Evolutionary conservation across 2,797 vertebrate genomes (phyloP).

Genomic region (Takifugu rubripes): DNA sequence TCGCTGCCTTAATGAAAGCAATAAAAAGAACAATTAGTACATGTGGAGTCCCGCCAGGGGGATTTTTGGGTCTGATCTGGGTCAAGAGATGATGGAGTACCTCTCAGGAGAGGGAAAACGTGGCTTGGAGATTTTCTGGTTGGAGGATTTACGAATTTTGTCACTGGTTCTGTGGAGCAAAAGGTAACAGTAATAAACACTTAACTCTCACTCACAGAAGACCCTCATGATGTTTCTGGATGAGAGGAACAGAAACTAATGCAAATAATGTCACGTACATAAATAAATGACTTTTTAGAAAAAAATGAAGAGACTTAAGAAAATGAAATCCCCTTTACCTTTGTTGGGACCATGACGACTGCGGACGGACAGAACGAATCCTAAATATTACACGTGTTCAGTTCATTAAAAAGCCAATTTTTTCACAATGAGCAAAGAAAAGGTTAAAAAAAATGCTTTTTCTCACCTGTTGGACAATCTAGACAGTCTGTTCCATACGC

Average conservation of each 20-base stretch:
- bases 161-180: constrained; percentile 34
- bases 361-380: constrained; percentile 16
- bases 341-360: constrained; percentile 22
- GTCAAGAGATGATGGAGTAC: constrained; percentile 23
- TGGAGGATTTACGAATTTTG: not conserved
- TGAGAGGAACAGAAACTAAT: constrained; percentile 48
- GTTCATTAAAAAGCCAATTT: not conserved
- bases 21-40: not conserved
- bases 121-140: constrained; percentile 34
- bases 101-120: constrained; percentile 60
- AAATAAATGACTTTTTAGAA: constrained; percentile 6
- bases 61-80: not conserved
- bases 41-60: too few species aligned
- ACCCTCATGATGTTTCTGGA: not conserved
- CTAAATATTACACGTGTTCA: constrained; percentile 22
- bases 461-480: constrained; percentile 59
- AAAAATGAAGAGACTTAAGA: not conserved
- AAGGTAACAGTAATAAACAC: constrained; percentile 10
- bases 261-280: constrained; percentile 8
- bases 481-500: constrained; percentile 58
- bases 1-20: constrained; percentile 9
- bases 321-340: constrained; percentile 31
- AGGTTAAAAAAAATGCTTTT: not conserved
- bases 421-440: not conserved
- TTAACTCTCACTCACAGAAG: too few species aligned